Evolutionary conservation across 1,140 invertebrate species (phyloP), one percentile per base, ranked within the genome.

Genomic region (Ceratoteleas bidentatus): DNA sequence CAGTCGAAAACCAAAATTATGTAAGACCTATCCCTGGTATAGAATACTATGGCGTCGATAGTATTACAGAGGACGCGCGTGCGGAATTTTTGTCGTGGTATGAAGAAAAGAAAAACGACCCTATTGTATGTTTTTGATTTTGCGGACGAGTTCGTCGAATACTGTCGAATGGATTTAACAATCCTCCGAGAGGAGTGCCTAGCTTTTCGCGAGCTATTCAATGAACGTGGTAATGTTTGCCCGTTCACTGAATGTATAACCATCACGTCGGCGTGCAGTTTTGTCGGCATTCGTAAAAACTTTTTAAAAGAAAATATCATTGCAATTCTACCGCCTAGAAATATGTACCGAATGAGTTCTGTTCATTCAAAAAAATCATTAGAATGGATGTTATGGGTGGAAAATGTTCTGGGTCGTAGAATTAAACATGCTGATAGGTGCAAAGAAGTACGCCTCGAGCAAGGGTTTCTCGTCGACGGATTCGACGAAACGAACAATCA

Each of bases 381-480:
- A 1, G 10, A 40, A 40, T 40, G 36, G 36, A 2, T 40, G 10
- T 40, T 11, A 9, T 40, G 36, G 36, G 2, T 40, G 10, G 36
- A 40, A 40, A 11, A 33, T 11, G n/a, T 11, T 9, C n/a, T 53
- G n/a, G n/a, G n/a, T 33, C 3, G 7, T n/a, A 8, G 32, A 54
- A 54, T 54, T 3, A 54, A 54, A n/a, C 32, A 33, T 11, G 32
- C 52, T 10, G 24, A 8, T 5, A 24, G 11, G 6, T 32, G 52
- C 11, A 3, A 34, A 6, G 52, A 54, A 34, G 32, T 54, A 34
- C 32, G 52, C 33, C n/a, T 54, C 10, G 4, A 32, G 8, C 9
- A 33, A 54, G 52, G 52, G 11, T 54, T 10, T 32, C 24, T 11
- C 15, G 52, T 54, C n/a, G 52, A 54, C n/a, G 52, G 52, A 34